Percentiles rank a stretch among this genome's conserved stretches.
Conservation (phyloP, 2,797 vertebrate genomes). For the Erpetoichthys calabaricus region DNA sequence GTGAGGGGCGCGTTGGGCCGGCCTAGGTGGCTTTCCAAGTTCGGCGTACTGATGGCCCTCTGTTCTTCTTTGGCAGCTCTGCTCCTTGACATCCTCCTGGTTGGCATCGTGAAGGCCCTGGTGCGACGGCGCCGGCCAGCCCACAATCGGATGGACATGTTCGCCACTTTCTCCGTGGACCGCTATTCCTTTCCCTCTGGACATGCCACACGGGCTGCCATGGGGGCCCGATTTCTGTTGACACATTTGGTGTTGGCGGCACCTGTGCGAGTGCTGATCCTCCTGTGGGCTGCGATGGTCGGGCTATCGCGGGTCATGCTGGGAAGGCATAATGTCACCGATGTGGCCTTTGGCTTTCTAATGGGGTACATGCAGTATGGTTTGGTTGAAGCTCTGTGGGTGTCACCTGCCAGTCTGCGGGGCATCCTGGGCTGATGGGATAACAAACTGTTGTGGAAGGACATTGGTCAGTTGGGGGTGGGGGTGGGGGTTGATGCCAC, state of each 20-base stretch:
- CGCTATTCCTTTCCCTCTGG: conserved; percentile 92
- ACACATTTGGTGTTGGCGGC: conserved; percentile 81
- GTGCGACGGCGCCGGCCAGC: conserved; percentile 76
- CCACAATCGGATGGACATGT: conserved; percentile 98
- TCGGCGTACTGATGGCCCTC: conserved; percentile 5
- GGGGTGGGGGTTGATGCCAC: neutral
- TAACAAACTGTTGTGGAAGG: conserved; percentile 21
- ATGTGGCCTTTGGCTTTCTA: conserved; percentile 79
- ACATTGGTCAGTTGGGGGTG: conserved; percentile 5
- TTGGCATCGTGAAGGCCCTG: conserved; percentile 67
- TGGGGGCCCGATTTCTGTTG: conserved; percentile 79
- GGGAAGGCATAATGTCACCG: conserved; percentile 88
- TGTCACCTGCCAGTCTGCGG: conserved; percentile 61
- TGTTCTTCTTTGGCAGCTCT: conserved; percentile 44
- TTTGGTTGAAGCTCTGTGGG: conserved; percentile 80
- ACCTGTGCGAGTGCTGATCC: conserved; percentile 72
- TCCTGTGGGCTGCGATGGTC: conserved; percentile 75
- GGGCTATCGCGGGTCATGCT: conserved; percentile 83
- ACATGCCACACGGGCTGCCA: conserved; percentile 80
- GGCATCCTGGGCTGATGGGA: conserved; percentile 29
- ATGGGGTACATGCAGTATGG: conserved; percentile 86
- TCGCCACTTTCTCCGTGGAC: conserved; percentile 86
- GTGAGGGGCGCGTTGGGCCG: neutral
- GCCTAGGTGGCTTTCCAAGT: neutral
- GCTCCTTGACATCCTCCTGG: conserved; percentile 76